Evolutionary conservation across 2,888 invertebrate genomes (phyloP).

Genomic region (Harpalus rufipes): DNA sequence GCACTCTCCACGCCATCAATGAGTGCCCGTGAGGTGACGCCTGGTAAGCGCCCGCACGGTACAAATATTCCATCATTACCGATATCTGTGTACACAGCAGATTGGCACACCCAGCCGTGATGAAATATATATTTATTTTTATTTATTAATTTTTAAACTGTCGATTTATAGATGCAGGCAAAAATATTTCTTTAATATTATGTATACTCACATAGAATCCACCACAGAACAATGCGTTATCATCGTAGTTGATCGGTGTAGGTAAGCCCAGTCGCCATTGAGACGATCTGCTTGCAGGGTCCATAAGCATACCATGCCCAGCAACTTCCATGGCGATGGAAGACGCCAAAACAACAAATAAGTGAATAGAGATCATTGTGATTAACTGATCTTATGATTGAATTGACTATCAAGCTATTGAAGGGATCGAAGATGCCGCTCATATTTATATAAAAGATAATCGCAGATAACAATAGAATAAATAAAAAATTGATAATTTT

Average conservation of each 20-base stretch:
- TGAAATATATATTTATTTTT: too few species aligned
- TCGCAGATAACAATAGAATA: constrained; percentile 36
- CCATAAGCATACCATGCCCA: constrained; percentile 79
- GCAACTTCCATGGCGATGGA: neutral
- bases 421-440: neutral
- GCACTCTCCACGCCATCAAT: too few species aligned
- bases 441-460: constrained; percentile 62
- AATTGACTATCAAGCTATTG: constrained; percentile 10
- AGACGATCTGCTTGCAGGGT: constrained; percentile 79
- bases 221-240: constrained; percentile 80
- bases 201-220: constrained; percentile 72
- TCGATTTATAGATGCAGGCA: too few species aligned
- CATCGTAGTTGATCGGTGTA: constrained; percentile 79
- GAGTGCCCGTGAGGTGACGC: too few species aligned
- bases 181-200: too few species aligned
- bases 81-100: too few species aligned
- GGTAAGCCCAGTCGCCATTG: constrained; percentile 78
- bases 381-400: constrained; percentile 5
- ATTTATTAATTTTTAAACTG: too few species aligned
- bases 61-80: too few species aligned
- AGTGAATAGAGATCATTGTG: constrained; percentile 33
- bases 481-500: constrained; percentile 47
- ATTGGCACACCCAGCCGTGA: too few species aligned
- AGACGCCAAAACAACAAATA: constrained; percentile 33
- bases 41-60: too few species aligned